phyloP scores from a whole-genome alignment of 2,113 vertebrate genomes.

The Hydrochoerus hydrochaeris region DNA sequence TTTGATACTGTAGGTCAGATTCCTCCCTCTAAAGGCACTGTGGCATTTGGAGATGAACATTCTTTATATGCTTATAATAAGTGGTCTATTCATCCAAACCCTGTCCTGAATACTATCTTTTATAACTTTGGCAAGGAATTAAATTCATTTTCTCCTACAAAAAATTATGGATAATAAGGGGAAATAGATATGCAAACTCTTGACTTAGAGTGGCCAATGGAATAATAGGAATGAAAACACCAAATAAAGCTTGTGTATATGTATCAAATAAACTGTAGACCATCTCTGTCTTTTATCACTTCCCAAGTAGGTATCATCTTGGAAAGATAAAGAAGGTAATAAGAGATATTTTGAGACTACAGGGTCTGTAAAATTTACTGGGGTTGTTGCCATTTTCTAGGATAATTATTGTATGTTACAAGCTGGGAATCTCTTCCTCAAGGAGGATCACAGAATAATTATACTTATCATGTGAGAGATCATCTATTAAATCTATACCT shows the following conservation, averaged over 20 bases:
- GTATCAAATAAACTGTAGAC: background rate
- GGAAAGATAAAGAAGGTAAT: conserved; percentile 32
- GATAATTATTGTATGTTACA: background rate
- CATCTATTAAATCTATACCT: background rate
- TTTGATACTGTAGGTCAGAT: background rate
- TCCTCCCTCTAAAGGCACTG: background rate
- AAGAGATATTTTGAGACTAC: conserved; percentile 29
- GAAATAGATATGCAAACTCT: conserved; percentile 68
- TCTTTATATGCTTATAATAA: background rate
- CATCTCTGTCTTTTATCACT: background rate
- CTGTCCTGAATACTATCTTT: conserved; percentile 2
- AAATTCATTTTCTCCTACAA: conserved; percentile 55
- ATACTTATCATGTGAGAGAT: background rate
- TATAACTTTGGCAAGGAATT: conserved; percentile 28
- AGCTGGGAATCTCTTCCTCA: background rate
- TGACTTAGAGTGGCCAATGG: conserved; percentile 59
- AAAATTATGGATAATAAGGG: conserved; percentile 72
- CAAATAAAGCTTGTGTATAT: background rate
- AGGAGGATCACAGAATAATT: background rate
- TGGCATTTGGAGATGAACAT: background rate
- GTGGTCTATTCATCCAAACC: background rate
- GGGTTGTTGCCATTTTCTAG: background rate
- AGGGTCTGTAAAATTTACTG: background rate
- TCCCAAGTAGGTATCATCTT: conserved; percentile 46
- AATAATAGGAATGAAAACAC: conserved; percentile 61